phyloP scores from a whole-genome alignment of 2,888 invertebrate species.

The Lymantria dispar region DNA sequence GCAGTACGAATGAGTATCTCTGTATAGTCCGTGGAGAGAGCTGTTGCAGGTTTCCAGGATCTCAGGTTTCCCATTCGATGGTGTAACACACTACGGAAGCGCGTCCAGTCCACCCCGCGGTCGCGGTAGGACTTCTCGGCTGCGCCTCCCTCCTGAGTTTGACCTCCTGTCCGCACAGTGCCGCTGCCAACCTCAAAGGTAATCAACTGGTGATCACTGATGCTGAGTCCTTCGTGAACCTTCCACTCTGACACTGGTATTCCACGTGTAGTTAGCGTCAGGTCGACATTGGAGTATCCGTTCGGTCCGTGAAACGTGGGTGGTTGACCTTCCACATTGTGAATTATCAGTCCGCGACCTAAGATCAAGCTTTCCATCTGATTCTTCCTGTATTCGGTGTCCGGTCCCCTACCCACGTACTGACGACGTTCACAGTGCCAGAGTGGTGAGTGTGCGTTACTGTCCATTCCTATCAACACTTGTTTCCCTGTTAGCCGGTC shows the following conservation, averaged over 20 bases:
- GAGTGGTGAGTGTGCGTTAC: slow-evolving; percentile 33
- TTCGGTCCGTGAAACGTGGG: slow-evolving; percentile 17
- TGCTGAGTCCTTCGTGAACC: slow-evolving; percentile 11
- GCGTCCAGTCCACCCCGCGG: slow-evolving; percentile 8
- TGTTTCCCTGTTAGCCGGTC: not conserved
- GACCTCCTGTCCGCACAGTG: not conserved
- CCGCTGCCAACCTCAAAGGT: not conserved
- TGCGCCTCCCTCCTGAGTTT: not conserved
- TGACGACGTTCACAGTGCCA: slow-evolving; percentile 20
- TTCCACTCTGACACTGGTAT: slow-evolving; percentile 10
- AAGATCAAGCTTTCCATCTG: not conserved
- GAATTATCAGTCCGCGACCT: not conserved
- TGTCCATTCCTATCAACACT: slow-evolving; percentile 21
- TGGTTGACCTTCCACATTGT: not conserved
- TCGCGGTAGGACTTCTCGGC: not conserved
- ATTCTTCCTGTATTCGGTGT: not conserved
- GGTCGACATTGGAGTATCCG: slow-evolving; percentile 30
- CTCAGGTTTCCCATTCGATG: not conserved
- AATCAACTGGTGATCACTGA: slow-evolving; percentile 22
- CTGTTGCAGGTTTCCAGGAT: not conserved
- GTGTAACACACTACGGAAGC: slow-evolving; percentile 1
- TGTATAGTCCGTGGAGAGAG: not conserved
- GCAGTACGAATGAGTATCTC: not conserved
- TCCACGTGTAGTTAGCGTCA: slow-evolving; percentile 17
- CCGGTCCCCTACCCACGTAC: slow-evolving; percentile 13